Conservation (phyloP, 2,797 vertebrate genomes). For the Manis crassicaudata region DNA sequence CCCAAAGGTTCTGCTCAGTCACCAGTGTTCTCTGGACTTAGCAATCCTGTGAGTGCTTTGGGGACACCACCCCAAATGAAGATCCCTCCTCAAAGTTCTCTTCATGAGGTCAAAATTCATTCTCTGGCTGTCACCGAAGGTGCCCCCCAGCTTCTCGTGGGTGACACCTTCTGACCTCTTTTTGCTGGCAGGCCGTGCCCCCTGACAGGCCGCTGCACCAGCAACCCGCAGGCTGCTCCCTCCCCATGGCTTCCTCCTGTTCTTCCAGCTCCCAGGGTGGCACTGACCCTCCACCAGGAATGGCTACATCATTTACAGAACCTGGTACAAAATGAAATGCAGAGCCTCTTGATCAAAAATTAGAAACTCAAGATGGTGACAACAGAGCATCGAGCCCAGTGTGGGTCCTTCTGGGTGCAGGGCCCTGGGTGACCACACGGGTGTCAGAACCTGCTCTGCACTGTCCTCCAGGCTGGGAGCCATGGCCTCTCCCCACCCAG, state of each 20-base stretch:
- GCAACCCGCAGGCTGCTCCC: background rate
- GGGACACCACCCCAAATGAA: background rate
- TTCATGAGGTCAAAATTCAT: background rate
- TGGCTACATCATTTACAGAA: background rate
- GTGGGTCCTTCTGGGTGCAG: fast-evolving
- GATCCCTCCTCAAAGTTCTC: background rate
- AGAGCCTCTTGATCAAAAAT: background rate
- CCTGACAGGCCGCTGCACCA: background rate
- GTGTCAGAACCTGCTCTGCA: fast-evolving
- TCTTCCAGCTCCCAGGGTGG: background rate
- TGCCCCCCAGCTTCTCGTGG: background rate
- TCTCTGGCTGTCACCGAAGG: background rate
- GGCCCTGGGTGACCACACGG: fast-evolving
- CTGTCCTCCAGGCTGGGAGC: background rate
- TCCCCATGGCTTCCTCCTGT: background rate
- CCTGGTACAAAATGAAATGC: background rate
- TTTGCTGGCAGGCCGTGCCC: no score
- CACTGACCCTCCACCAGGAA: background rate
- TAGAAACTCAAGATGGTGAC: background rate
- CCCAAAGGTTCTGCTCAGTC: background rate
- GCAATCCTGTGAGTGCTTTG: background rate
- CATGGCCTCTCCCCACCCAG: fast-evolving
- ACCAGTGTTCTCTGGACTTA: background rate
- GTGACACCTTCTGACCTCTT: background rate
- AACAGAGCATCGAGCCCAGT: background rate